Evolutionary conservation across 2,797 vertebrate species (phyloP).

Genomic region (Sebastes alutus): DNA sequence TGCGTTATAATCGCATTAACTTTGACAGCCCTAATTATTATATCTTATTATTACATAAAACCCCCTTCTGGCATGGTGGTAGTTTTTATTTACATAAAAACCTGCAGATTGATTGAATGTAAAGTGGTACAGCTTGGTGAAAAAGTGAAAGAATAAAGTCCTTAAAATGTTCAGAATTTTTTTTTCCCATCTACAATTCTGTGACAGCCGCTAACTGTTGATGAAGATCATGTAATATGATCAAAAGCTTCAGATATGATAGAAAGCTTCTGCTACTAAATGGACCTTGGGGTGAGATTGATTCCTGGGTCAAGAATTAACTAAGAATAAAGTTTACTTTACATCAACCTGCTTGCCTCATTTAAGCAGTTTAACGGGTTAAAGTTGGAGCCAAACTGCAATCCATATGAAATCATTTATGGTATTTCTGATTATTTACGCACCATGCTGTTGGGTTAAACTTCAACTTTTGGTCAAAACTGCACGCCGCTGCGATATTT

Average conservation of each 20-base stretch:
- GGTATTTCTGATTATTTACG: not conserved
- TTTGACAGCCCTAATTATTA: not conserved
- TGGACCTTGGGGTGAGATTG: not conserved
- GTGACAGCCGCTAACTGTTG: not conserved
- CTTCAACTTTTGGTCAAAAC: conserved; percentile 7
- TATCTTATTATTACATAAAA: not conserved
- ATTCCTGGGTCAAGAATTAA: not conserved
- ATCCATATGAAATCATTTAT: not conserved
- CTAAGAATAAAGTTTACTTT: not conserved
- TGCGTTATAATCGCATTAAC: too few species aligned
- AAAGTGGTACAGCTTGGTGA: not conserved
- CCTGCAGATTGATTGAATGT: not conserved
- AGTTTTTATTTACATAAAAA: not conserved
- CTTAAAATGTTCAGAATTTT: not conserved
- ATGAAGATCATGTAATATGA: not conserved
- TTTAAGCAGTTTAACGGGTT: not conserved
- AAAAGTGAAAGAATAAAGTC: not conserved
- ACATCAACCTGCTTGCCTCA: not conserved
- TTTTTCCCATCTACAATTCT: not conserved
- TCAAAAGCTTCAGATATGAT: not conserved
- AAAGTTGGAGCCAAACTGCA: not conserved
- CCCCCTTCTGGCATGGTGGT: not conserved
- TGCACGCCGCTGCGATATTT: not conserved
- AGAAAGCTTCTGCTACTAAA: not conserved
- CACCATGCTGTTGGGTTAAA: not conserved